Conservation (phyloP, 2,113 vertebrate species). For the Speoplatyrhinus poulsoni region DNA sequence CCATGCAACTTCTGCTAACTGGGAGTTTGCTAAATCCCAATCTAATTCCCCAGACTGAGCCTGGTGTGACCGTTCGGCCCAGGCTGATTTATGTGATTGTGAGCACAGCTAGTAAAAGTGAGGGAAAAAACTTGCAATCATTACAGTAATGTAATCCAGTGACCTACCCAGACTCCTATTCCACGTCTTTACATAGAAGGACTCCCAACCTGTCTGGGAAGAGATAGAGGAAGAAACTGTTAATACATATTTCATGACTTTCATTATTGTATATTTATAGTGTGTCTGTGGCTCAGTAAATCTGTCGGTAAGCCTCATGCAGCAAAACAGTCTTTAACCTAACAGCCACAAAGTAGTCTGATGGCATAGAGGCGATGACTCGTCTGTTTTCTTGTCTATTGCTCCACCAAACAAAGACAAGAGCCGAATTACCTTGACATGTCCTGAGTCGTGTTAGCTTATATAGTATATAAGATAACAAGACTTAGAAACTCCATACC, state of each 20-base stretch:
- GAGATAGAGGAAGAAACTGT: conserved; percentile 42
- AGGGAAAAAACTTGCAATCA: conserved; percentile 31
- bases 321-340: conserved; percentile 15
- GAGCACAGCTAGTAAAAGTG: conserved; percentile 13
- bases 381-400: too few species aligned
- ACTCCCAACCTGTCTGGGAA: conserved; percentile 47
- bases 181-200: conserved; percentile 30
- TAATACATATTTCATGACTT: conserved; percentile 65
- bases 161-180: conserved; percentile 23
- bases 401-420: too few species aligned
- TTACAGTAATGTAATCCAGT: conserved; percentile 39
- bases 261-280: conserved; percentile 62
- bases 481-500: too few species aligned
- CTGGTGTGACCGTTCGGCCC: conserved; percentile 28
- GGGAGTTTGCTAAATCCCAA: too few species aligned
- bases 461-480: too few species aligned
- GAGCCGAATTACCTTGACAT: too few species aligned
- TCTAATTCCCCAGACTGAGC: too few species aligned
- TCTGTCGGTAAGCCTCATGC: conserved; percentile 19
- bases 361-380: too few species aligned
- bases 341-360: too few species aligned
- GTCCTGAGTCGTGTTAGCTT: too few species aligned
- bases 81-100: too few species aligned
- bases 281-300: conserved; percentile 50
- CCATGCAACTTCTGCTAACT: too few species aligned